phyloP scores from a whole-genome alignment of 2,888 invertebrate species.

The Chaetogeoica ovagalla region DNA sequence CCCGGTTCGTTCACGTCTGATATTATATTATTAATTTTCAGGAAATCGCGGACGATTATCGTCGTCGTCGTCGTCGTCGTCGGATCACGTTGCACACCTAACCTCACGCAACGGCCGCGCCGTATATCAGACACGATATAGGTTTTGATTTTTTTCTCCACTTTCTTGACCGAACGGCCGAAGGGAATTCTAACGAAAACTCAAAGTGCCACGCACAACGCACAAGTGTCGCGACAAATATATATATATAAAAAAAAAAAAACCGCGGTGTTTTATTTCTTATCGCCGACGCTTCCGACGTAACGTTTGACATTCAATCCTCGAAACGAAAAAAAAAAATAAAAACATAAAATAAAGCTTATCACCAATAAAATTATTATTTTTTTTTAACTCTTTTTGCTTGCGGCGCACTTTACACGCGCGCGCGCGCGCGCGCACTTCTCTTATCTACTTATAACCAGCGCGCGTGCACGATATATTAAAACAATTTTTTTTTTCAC shows the following conservation, averaged over 20 bases:
- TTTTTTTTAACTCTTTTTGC: constrained; percentile 48
- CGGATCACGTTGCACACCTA: too few species aligned
- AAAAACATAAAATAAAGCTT: constrained; percentile 6
- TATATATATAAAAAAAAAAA: too few species aligned
- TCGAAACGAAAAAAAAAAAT: constrained; percentile 13
- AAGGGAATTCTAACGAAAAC: constrained; percentile 6
- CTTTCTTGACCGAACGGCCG: neutral
- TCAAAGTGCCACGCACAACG: too few species aligned
- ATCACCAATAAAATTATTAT: constrained; percentile 23
- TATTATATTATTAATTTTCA: too few species aligned
- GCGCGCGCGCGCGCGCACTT: neutral
- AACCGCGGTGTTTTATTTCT: neutral
- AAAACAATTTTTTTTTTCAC: neutral
- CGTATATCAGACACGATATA: neutral
- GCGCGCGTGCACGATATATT: neutral
- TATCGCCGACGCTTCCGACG: constrained; percentile 51
- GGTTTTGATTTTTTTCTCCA: neutral
- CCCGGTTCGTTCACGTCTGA: too few species aligned
- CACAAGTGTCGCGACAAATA: neutral
- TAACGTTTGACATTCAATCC: constrained; percentile 51
- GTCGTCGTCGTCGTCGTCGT: too few species aligned
- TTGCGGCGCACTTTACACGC: constrained; percentile 34
- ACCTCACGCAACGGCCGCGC: too few species aligned
- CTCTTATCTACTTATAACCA: constrained; percentile 21
- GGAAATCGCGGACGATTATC: too few species aligned